Percentiles rank a stretch among this genome's conserved stretches.
These are phyloP conservation scores for Pteronura brasiliensis DNA, from an alignment of 2,113 vertebrate genomes.

Conservation along the genomic window DNA sequence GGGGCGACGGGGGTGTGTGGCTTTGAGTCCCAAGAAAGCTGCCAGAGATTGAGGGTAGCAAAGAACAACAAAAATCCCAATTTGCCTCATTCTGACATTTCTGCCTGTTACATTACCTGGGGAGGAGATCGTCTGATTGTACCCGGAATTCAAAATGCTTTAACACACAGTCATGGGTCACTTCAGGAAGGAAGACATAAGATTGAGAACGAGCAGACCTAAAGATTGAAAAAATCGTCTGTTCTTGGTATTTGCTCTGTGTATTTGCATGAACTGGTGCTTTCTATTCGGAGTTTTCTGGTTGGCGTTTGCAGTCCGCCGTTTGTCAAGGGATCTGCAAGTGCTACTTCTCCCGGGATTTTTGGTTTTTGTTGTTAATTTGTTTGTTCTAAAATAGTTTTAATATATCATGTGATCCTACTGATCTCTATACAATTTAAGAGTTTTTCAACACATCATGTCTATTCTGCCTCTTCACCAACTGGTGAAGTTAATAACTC, in stretches of 20 bases:
- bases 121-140: neutral
- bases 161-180: neutral
- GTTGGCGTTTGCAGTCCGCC: neutral
- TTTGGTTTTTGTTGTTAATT: neutral
- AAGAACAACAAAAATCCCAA: conserved; percentile 29
- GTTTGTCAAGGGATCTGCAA: neutral
- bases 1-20: too few species aligned
- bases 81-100: neutral
- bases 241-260: neutral
- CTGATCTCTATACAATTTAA: neutral
- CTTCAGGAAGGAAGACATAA: neutral
- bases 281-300: neutral
- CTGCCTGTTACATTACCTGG: conserved; percentile 26
- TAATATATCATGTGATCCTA: neutral
- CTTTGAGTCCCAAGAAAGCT: neutral
- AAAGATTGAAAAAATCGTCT: neutral
- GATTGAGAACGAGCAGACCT: neutral
- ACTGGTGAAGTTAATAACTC: neutral
- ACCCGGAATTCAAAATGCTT: conserved; percentile 20
- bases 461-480: neutral
- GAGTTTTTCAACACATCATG: neutral
- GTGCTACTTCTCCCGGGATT: neutral
- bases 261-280: neutral
- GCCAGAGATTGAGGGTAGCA: neutral
- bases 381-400: neutral